phyloP scores from a whole-genome alignment of 2,797 vertebrate species.

The Tinamus major region DNA sequence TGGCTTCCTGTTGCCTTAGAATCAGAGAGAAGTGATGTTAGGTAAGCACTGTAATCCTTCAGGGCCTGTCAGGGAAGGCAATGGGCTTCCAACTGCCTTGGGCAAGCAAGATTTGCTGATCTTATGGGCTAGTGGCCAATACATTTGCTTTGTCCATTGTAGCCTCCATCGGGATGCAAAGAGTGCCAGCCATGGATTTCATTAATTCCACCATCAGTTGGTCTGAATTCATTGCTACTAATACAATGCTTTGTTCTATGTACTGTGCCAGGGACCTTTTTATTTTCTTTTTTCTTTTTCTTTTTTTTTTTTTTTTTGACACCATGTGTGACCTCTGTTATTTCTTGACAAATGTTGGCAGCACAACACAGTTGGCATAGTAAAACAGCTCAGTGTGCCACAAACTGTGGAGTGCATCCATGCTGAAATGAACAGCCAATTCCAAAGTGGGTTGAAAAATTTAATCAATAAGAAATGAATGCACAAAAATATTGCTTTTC shows the following conservation, averaged over 20 bases:
- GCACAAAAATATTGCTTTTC: background rate
- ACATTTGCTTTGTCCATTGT: slow-evolving; percentile 45
- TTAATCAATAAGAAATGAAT: background rate
- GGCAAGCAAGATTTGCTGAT: slow-evolving; percentile 27
- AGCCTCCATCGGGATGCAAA: slow-evolving; percentile 22
- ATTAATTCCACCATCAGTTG: slow-evolving; percentile 77
- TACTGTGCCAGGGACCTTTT: slow-evolving; percentile 64
- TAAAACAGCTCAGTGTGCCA: slow-evolving; percentile 71
- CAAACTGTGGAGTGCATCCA: slow-evolving; percentile 70
- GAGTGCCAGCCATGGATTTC: slow-evolving; percentile 70
- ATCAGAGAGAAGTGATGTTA: background rate
- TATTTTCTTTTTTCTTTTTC: slow-evolving; percentile 62
- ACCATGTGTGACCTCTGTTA: slow-evolving; percentile 73
- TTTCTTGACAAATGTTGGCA: slow-evolving; percentile 78
- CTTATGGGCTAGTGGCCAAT: slow-evolving; percentile 43
- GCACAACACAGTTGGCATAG: slow-evolving; percentile 37
- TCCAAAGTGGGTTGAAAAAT: slow-evolving; percentile 36
- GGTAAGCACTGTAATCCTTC: background rate
- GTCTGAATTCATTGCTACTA: slow-evolving; percentile 75
- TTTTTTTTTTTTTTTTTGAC: slow-evolving; percentile 68
- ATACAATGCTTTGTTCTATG: slow-evolving; percentile 77
- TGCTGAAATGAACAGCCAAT: slow-evolving; percentile 73
- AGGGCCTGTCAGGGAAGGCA: slow-evolving; percentile 21
- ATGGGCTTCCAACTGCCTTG: slow-evolving; percentile 30
- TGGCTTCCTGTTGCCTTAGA: background rate